Conservation (phyloP, 2,888 invertebrate species). For the Aphidoletes aphidimyza region DNA sequence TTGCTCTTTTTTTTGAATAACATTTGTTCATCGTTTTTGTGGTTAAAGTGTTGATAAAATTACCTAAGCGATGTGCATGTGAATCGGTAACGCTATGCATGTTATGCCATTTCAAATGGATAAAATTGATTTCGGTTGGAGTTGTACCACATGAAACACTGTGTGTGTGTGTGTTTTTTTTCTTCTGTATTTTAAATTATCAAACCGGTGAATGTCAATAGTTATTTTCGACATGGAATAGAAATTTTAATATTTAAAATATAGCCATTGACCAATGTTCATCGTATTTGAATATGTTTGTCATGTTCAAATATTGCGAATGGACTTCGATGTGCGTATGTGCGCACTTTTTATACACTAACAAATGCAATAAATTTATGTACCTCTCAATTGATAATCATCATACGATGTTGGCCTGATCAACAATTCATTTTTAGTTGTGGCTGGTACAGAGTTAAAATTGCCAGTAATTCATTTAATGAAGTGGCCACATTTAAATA, state of each 20-base stretch:
- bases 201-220: background rate
- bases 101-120: background rate
- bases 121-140: constrained; percentile 6
- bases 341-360: background rate
- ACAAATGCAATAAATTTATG: background rate
- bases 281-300: background rate
- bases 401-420: background rate
- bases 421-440: constrained; percentile 33
- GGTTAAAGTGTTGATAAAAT: constrained; percentile 4
- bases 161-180: no score
- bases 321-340: background rate
- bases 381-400: background rate
- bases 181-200: background rate
- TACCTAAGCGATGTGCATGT: background rate
- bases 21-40: background rate
- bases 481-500: constrained; percentile 31
- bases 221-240: background rate
- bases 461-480: constrained; percentile 22
- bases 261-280: background rate
- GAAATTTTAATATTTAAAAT: constrained; percentile 34
- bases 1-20: background rate
- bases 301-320: no score
- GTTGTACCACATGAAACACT: background rate
- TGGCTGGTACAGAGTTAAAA: background rate
- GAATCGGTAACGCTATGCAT: background rate